These are phyloP conservation scores for Standfussiana lucernea DNA, from an alignment of 2,888 invertebrate species.

Conservation along the genomic window DNA sequence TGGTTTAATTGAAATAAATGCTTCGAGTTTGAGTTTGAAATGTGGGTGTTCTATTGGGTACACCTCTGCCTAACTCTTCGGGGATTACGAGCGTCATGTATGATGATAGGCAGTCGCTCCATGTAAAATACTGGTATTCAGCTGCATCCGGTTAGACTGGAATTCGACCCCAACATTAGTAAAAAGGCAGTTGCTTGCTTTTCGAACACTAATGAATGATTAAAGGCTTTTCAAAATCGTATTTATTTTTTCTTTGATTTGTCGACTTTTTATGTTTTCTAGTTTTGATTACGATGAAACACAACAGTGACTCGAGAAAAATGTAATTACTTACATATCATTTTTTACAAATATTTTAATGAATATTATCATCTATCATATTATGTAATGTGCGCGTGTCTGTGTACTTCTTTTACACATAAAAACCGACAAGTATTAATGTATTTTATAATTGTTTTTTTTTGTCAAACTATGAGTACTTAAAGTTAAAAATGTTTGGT, in stretches of 20 bases:
- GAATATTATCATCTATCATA: not conserved
- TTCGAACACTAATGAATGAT: too few species aligned
- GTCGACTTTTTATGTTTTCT: not conserved
- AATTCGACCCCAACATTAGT: too few species aligned
- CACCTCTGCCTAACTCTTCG: too few species aligned
- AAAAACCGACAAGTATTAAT: conserved; percentile 22
- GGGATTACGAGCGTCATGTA: too few species aligned
- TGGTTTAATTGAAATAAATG: too few species aligned
- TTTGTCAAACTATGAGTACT: not conserved
- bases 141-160: not conserved
- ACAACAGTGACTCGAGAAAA: not conserved
- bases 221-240: too few species aligned
- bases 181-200: not conserved
- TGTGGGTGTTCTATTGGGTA: too few species aligned
- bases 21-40: too few species aligned
- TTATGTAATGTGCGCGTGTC: not conserved
- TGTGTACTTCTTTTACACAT: too few species aligned
- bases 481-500: not conserved
- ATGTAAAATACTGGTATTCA: not conserved
- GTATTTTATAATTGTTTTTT: not conserved
- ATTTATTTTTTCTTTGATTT: not conserved
- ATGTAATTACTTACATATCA: not conserved
- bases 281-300: too few species aligned
- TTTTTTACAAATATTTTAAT: not conserved
- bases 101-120: too few species aligned